phyloP scores from a whole-genome alignment of 2,888 invertebrate genomes.

The Spicauda simplicius region DNA sequence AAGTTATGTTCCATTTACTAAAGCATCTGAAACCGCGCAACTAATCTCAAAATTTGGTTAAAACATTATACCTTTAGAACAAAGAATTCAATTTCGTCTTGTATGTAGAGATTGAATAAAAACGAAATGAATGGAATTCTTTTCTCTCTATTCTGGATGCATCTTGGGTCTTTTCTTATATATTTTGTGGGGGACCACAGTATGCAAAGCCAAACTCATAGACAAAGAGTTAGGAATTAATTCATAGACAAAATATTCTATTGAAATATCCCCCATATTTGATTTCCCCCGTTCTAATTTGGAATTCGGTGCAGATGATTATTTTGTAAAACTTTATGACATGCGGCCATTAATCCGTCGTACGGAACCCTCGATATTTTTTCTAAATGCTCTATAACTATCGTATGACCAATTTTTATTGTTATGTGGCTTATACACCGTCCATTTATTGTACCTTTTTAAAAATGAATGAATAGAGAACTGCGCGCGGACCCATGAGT shows the following conservation, averaged over 20 bases:
- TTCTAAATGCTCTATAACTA: slow-evolving; percentile 8
- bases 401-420: neutral
- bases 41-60: no score
- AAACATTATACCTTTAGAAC: no score
- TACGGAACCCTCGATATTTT: slow-evolving; percentile 52
- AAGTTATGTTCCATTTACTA: no score
- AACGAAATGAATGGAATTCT: no score
- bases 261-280: slow-evolving; percentile 22
- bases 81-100: no score
- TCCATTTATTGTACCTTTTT: neutral
- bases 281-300: slow-evolving; percentile 23
- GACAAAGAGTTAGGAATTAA: neutral
- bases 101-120: no score
- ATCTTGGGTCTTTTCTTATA: no score
- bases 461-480: neutral
- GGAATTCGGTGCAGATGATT: slow-evolving; percentile 58
- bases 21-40: no score
- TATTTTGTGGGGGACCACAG: no score
- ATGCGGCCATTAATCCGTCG: slow-evolving; percentile 58
- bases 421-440: slow-evolving; percentile 16
- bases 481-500: no score
- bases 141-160: no score
- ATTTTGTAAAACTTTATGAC: slow-evolving; percentile 65
- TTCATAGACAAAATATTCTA: neutral
- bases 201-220: neutral